Percentiles rank a stretch among this genome's conserved stretches.
Evolutionary conservation across 2,888 invertebrate genomes (phyloP).

Genomic region (Seira sanloemensis): DNA sequence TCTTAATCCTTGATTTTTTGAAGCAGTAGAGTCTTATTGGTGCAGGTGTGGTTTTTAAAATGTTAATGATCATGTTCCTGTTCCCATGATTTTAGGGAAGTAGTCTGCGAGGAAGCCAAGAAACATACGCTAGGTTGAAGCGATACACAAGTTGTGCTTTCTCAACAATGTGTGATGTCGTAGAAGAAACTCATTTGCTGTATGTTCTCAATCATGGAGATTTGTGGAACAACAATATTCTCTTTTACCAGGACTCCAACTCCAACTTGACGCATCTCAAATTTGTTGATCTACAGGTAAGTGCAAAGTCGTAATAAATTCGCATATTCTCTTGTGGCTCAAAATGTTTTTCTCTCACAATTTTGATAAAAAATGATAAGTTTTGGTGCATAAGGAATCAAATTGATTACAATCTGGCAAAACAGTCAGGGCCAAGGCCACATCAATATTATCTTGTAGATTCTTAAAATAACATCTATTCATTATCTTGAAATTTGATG

Average conservation of each 20-base stretch:
- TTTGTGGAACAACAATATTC: slow-evolving; percentile 60
- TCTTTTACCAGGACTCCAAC: slow-evolving; percentile 61
- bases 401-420: neutral
- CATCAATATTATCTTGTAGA: too few relatives aligned
- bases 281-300: slow-evolving; percentile 67
- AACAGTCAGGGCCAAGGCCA: neutral
- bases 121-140: slow-evolving; percentile 39
- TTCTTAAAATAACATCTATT: too few relatives aligned
- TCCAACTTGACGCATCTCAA: slow-evolving; percentile 59
- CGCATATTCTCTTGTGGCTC: neutral
- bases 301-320: neutral
- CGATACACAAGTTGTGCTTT: slow-evolving; percentile 59
- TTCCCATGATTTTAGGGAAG: slow-evolving; percentile 42
- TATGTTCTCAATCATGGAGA: slow-evolving; percentile 65
- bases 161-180: slow-evolving; percentile 65
- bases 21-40: neutral
- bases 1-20: neutral
- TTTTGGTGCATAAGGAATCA: neutral
- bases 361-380: neutral
- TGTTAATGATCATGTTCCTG: too few relatives aligned
- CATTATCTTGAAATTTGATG: too few relatives aligned
- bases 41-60: too few relatives aligned
- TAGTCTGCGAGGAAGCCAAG: slow-evolving; percentile 33
- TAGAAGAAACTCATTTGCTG: slow-evolving; percentile 56
- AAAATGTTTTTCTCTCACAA: neutral